A percentile compares a stretch with the other conserved stretches of the same genome.
phyloP scores from a whole-genome alignment of 64 coral and sea anemone genomes.

The Catalaphyllia jardinei region DNA sequence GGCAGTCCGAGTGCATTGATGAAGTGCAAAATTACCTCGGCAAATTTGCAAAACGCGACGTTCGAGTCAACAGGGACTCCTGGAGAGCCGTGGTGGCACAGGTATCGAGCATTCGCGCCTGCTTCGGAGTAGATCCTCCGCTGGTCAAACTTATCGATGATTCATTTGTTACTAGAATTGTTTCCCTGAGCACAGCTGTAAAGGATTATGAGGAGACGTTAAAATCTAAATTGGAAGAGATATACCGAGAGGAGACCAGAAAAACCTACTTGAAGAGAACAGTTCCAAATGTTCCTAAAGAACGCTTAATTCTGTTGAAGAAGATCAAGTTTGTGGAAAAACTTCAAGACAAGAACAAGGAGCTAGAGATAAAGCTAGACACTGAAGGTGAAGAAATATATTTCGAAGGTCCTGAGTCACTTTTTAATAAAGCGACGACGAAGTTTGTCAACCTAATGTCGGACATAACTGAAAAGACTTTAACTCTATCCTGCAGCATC shows the following conservation, averaged over 20 bases:
- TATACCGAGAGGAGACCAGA: slow-evolving; percentile 39
- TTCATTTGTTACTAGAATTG: neutral
- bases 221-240: slow-evolving; percentile 12
- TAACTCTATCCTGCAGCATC: slow-evolving; percentile 1
- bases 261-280: slow-evolving; percentile 30
- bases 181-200: neutral
- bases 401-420: slow-evolving; percentile 56
- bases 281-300: slow-evolving; percentile 14
- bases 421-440: slow-evolving; percentile 5
- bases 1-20: slow-evolving; percentile 48
- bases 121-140: neutral
- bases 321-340: slow-evolving; percentile 51
- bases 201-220: neutral
- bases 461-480: neutral
- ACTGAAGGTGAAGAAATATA: slow-evolving; percentile 36
- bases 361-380: slow-evolving; percentile 57
- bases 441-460: slow-evolving; percentile 10
- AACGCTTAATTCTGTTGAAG: slow-evolving; percentile 52
- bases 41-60: slow-evolving; percentile 34
- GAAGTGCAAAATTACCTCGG: slow-evolving; percentile 27
- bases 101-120: neutral
- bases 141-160: slow-evolving; percentile 19
- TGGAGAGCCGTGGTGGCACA: slow-evolving; percentile 21
- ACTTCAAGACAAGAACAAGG: slow-evolving; percentile 35
- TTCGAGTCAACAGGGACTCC: slow-evolving; percentile 11